Conservation (phyloP, 2,888 invertebrate species). For the Thymelicus sylvestris region DNA sequence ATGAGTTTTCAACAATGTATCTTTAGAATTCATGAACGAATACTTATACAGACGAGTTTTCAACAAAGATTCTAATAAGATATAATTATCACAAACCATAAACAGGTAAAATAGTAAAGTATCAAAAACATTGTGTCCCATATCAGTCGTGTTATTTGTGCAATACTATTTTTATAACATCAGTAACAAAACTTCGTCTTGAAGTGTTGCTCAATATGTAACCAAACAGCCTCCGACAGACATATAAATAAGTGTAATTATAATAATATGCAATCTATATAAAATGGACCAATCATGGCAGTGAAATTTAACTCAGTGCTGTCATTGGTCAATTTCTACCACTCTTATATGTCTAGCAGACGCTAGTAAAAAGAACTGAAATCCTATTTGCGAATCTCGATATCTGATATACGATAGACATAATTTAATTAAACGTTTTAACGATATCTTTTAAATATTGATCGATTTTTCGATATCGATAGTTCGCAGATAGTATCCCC, state of each 20-base stretch:
- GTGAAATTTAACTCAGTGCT: slow-evolving; percentile 77
- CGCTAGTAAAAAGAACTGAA: slow-evolving; percentile 75
- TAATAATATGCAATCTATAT: slow-evolving; percentile 67
- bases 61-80: slow-evolving; percentile 58
- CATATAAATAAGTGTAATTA: slow-evolving; percentile 81
- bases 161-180: slow-evolving; percentile 76
- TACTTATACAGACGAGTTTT: slow-evolving; percentile 67
- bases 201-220: slow-evolving; percentile 82
- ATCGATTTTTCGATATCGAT: slow-evolving; percentile 44
- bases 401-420: slow-evolving; percentile 14
- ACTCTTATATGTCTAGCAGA: slow-evolving; percentile 81
- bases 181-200: slow-evolving; percentile 76
- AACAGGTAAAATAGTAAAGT: slow-evolving; percentile 78
- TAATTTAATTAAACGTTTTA: slow-evolving; percentile 14
- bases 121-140: slow-evolving; percentile 84
- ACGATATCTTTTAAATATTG: slow-evolving; percentile 19
- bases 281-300: slow-evolving; percentile 84
- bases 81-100: slow-evolving; percentile 65
- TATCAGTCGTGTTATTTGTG: slow-evolving; percentile 83
- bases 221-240: slow-evolving; percentile 82
- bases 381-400: slow-evolving; percentile 69
- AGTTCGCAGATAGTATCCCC: slow-evolving; percentile 70
- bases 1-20: slow-evolving; percentile 19
- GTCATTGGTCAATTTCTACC: slow-evolving; percentile 82
- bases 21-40: slow-evolving; percentile 63